Percentiles rank a stretch among this genome's conserved stretches.
phyloP scores from a whole-genome alignment of 2,888 invertebrate genomes.

The Pogonocherus hispidulus region DNA sequence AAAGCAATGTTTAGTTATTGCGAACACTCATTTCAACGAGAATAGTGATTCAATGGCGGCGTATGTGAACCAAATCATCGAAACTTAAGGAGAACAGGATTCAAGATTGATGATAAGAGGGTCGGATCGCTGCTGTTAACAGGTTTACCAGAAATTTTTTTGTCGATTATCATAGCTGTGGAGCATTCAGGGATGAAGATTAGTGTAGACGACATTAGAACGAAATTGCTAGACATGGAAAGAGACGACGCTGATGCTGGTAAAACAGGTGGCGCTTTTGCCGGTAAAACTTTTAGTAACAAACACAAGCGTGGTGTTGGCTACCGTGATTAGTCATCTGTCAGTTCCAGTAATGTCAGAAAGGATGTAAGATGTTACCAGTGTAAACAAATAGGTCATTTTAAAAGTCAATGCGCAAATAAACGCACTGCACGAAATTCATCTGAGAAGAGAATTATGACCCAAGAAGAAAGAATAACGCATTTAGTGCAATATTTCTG shows the following conservation, averaged over 20 bases:
- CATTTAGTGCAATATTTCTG: not conserved
- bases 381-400: conserved; percentile 46
- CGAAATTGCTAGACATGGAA: conserved; percentile 52
- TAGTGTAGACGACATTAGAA: conserved; percentile 51
- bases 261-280: conserved; percentile 1
- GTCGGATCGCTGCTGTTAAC: conserved; percentile 50
- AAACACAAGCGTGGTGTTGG: not conserved
- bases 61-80: conserved; percentile 52
- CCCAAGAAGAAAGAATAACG: not conserved
- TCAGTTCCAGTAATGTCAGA: not conserved
- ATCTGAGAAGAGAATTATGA: conserved; percentile 3
- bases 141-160: conserved; percentile 49
- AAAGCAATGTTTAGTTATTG: not conserved
- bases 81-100: conserved; percentile 48
- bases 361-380: conserved; percentile 41
- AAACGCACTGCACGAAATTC: not conserved
- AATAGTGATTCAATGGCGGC: conserved; percentile 48
- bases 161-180: conserved; percentile 52
- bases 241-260: not conserved
- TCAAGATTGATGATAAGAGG: conserved; percentile 44
- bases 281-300: not conserved
- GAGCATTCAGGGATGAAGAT: conserved; percentile 51
- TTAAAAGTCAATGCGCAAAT: conserved; percentile 42
- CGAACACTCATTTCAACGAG: conserved; percentile 49
- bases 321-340: not conserved